A percentile compares a stretch with the other conserved stretches of the same genome.
These are phyloP conservation scores for Chrysopilus asiliformis DNA, from an alignment of 2,888 invertebrate species.

Conservation along the genomic window DNA sequence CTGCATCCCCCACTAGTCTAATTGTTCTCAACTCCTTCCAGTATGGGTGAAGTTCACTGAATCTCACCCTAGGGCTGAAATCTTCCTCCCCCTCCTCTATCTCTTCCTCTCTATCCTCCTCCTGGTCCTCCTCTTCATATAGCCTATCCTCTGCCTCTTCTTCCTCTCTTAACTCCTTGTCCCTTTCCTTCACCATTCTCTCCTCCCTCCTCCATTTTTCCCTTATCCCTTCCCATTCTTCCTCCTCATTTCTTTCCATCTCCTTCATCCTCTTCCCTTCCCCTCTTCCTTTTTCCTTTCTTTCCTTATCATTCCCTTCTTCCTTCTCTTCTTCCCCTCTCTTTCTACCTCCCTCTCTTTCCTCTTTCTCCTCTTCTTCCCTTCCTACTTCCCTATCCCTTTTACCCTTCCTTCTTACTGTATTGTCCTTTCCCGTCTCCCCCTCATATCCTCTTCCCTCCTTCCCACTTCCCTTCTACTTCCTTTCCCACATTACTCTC, in stretches of 20 bases:
- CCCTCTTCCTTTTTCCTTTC: constrained; percentile 1
- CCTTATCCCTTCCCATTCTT: not conserved
- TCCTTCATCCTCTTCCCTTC: not conserved
- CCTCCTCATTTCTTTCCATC: not conserved
- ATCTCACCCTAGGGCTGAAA: too few species aligned
- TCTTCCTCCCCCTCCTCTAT: constrained; percentile 1
- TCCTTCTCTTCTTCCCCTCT: not conserved
- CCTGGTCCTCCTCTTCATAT: constrained; percentile 3
- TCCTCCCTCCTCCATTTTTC: not conserved
- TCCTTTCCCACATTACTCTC: too few species aligned
- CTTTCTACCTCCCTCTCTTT: not conserved
- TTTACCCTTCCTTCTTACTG: not conserved
- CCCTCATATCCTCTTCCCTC: not conserved
- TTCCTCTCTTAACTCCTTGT: not conserved
- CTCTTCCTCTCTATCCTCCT: constrained; percentile 4
- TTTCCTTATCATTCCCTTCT: not conserved
- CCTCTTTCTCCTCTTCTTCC: not conserved
- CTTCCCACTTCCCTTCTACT: not conserved
- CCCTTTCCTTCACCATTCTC: not conserved
- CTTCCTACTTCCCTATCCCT: not conserved
- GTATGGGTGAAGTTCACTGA: too few species aligned
- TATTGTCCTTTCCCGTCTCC: not conserved
- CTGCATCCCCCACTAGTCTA: too few species aligned
- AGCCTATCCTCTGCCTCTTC: not conserved
- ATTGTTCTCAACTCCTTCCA: too few species aligned